Conservation (phyloP, 2,113 vertebrate species). For the Mustela nigripes region DNA sequence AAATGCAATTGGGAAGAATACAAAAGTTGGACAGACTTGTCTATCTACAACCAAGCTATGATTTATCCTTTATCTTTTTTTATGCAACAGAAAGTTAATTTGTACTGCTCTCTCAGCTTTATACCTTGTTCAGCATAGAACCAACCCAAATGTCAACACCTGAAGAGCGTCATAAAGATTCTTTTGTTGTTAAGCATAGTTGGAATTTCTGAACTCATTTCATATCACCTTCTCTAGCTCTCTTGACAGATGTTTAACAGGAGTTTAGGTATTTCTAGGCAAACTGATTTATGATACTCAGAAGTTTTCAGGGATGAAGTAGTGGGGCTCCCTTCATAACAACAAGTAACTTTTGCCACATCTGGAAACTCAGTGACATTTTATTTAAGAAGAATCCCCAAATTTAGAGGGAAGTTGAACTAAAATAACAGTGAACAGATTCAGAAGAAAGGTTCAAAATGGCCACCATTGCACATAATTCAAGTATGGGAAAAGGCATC, state of each 20-base stretch:
- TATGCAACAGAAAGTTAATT: constrained; percentile 3
- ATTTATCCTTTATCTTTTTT: constrained; percentile 38
- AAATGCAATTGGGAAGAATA: not conserved
- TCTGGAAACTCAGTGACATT: constrained; percentile 24
- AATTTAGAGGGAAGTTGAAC: not conserved
- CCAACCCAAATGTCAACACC: constrained; percentile 13
- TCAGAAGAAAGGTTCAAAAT: not conserved
- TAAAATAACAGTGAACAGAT: not conserved
- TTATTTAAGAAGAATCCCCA: not conserved
- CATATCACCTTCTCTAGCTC: constrained; percentile 29
- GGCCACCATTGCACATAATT: not conserved
- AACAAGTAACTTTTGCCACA: not conserved
- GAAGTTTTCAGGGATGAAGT: not conserved
- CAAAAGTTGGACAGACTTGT: not conserved
- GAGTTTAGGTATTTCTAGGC: constrained; percentile 60
- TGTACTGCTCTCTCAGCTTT: not conserved
- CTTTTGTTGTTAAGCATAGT: constrained; percentile 58
- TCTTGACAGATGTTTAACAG: constrained; percentile 62
- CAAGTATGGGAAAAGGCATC: not conserved
- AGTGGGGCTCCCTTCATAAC: not conserved
- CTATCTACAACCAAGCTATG: not conserved
- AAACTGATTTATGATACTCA: constrained; percentile 64
- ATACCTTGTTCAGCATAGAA: constrained; percentile 5
- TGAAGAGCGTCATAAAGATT: constrained; percentile 42
- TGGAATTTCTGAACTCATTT: constrained; percentile 72